phyloP scores from a whole-genome alignment of 1,140 invertebrate genomes.

The Hermetia illucens region DNA sequence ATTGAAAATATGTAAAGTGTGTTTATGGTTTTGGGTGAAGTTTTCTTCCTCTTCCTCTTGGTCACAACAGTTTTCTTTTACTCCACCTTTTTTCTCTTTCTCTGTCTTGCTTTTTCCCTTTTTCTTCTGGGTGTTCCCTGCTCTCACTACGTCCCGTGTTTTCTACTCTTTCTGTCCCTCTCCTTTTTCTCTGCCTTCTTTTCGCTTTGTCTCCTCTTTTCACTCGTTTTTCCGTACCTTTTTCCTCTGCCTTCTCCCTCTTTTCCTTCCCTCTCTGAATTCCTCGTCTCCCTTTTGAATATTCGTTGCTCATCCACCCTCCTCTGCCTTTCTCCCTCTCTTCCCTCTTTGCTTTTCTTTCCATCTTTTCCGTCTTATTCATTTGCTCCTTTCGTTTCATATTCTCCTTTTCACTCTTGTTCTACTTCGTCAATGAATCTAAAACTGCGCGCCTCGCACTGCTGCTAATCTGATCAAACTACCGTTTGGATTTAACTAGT shows the following conservation, averaged over 20 bases:
- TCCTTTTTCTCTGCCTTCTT: constrained; percentile 4
- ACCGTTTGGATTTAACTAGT: too few relatives aligned
- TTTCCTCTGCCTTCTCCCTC: neutral
- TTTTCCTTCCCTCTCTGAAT: neutral
- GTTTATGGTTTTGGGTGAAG: too few relatives aligned
- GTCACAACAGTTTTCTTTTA: too few relatives aligned
- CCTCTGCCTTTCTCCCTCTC: constrained; percentile 2
- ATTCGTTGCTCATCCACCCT: neutral
- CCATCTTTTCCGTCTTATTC: neutral
- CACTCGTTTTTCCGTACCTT: neutral
- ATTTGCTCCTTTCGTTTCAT: neutral
- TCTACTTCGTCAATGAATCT: neutral
- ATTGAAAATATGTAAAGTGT: too few relatives aligned
- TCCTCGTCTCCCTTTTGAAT: constrained; percentile 1
- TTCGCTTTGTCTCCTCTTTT: neutral
- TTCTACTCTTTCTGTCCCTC: constrained; percentile 5
- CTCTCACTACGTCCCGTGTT: constrained; percentile 1
- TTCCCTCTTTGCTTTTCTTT: neutral
- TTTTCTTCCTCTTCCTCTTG: too few relatives aligned
- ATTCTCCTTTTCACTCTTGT: neutral
- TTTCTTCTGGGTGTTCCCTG: too few relatives aligned
- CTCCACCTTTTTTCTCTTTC: too few relatives aligned
- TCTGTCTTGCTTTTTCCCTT: too few relatives aligned
- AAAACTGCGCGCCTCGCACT: neutral
- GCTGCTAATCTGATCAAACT: too few relatives aligned